phyloP scores from a whole-genome alignment of 2,888 invertebrate species.

The Platycheirus albimanus region DNA sequence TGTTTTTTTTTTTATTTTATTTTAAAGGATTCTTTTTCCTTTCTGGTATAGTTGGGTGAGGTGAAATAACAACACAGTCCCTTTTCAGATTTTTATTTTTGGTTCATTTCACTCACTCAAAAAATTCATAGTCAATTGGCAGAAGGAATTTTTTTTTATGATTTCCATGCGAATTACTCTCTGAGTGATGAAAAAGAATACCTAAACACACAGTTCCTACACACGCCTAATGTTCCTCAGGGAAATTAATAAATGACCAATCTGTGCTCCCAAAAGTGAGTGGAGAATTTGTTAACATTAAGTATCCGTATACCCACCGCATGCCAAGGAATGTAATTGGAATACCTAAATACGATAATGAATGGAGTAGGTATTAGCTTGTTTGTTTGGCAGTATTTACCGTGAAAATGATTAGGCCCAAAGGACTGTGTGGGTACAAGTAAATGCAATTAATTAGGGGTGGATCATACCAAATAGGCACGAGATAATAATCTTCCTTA shows the following conservation, averaged over 20 bases:
- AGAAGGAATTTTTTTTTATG: background rate
- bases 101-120: slow-evolving; percentile 34
- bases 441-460: slow-evolving; percentile 54
- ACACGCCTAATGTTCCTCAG: slow-evolving; percentile 51
- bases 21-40: background rate
- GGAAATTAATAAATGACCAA: slow-evolving; percentile 73
- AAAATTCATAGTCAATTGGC: slow-evolving; percentile 39
- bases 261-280: slow-evolving; percentile 61
- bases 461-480: background rate
- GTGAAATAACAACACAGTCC: background rate
- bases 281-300: slow-evolving; percentile 23
- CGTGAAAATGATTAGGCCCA: slow-evolving; percentile 63
- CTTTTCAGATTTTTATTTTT: background rate
- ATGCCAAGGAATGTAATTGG: slow-evolving; percentile 31
- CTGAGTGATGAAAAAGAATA: slow-evolving; percentile 37
- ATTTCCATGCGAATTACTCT: slow-evolving; percentile 42
- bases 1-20: slow-evolving; percentile 5
- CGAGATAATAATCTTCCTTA: background rate
- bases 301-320: background rate
- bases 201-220: background rate
- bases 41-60: too few relatives aligned
- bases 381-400: slow-evolving; percentile 35
- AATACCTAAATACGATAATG: slow-evolving; percentile 56
- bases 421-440: slow-evolving; percentile 57
- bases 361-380: slow-evolving; percentile 50